phyloP scores from a whole-genome alignment of 53 echinoderm and acorn worm genomes.

The Hippasteria phrygiana region DNA sequence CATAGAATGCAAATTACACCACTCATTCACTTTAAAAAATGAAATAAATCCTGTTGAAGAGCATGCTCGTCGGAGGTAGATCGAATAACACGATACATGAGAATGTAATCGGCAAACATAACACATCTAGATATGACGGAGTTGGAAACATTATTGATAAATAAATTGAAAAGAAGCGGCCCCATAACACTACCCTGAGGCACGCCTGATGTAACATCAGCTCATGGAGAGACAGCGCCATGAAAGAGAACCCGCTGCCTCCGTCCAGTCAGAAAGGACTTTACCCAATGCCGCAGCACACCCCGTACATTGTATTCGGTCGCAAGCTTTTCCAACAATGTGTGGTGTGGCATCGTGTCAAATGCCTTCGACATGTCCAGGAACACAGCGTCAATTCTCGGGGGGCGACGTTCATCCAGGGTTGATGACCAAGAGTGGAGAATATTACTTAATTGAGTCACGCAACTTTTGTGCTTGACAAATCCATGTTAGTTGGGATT shows the following conservation, averaged over 20 bases:
- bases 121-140: not conserved
- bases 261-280: not conserved
- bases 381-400: conserved; percentile 36
- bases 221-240: conserved; percentile 1
- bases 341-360: conserved; percentile 21
- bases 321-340: not conserved
- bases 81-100: not conserved
- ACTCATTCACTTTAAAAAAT: not conserved
- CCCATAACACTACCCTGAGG: conserved; percentile 26
- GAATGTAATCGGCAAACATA: conserved; percentile 8
- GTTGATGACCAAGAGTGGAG: conserved; percentile 24
- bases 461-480: conserved; percentile 1
- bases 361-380: conserved; percentile 39
- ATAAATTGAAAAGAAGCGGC: conserved; percentile 1
- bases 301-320: not conserved
- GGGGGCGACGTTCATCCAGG: conserved; percentile 8
- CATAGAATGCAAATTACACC: not conserved
- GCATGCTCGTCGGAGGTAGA: not conserved
- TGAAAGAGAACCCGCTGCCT: conserved; percentile 32
- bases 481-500: not conserved
- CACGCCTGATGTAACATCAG: not conserved
- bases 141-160: not conserved
- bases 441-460: conserved; percentile 14
- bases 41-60: not conserved
- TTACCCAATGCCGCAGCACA: conserved; percentile 24